Evolutionary conservation across 1,140 invertebrate genomes (phyloP).

Genomic region (Lepidurus apus): DNA sequence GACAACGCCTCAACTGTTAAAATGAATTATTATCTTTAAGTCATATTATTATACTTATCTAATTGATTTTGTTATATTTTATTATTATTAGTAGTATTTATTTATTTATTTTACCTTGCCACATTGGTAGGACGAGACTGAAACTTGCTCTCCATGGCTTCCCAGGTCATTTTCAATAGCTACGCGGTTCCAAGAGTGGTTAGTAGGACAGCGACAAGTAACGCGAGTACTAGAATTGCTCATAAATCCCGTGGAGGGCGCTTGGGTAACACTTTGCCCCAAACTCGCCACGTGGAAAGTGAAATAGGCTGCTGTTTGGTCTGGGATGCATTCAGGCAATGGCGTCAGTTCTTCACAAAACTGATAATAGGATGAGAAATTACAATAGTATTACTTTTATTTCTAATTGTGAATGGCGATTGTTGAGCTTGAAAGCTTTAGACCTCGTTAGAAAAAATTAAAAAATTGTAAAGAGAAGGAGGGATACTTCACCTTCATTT

Average conservation of each 20-base stretch:
- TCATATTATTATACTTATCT: conserved; percentile 22
- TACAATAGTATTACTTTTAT: conserved; percentile 27
- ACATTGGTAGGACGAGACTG: conserved; percentile 44
- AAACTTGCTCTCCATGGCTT: conserved; percentile 39
- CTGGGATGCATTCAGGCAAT: conserved; percentile 36
- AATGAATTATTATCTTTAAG: conserved; percentile 32
- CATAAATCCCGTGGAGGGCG: background rate
- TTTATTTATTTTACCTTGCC: conserved; percentile 46
- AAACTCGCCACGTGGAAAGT: background rate
- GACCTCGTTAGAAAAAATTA: too few species aligned
- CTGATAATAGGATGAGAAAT: conserved; percentile 32
- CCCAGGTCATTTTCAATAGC: conserved; percentile 41
- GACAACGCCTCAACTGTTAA: conserved; percentile 48
- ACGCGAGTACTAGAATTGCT: background rate
- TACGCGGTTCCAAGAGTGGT: conserved; percentile 42
- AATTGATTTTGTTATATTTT: background rate
- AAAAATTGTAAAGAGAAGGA: background rate
- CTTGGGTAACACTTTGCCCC: background rate
- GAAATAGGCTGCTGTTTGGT: conserved; percentile 27
- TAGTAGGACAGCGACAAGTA: conserved; percentile 41
- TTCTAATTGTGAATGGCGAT: background rate
- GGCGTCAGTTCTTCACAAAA: conserved; percentile 39
- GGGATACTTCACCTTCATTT: conserved; percentile 47
- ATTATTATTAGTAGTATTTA: too few species aligned
- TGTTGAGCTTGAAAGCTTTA: too few species aligned